Base-by-base conservation (phyloP, 1,140 invertebrate genomes). In the Diploscapter pachys region DNA sequence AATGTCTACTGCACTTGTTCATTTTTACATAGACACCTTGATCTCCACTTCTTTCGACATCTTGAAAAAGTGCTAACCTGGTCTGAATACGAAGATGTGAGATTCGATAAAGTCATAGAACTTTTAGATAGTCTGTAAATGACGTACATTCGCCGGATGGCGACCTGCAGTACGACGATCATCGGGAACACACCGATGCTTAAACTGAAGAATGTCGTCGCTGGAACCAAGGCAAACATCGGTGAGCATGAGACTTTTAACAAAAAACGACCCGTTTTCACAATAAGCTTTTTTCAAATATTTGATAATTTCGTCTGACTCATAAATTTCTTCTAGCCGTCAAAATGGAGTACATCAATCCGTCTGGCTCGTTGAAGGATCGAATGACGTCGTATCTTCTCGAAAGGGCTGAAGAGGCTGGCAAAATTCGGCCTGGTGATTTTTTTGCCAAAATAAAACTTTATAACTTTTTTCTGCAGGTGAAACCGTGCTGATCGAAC, bases 341-440 rank as follows among this genome's bases (percentile, higher is more conserved):
- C 31, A 81, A 81, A 71, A 54, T 78, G 13, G 81, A 82, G 50
- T 81, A 81, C 59, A 59, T 83, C 11, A 82, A 81, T 63, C 81
- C 79, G 4, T 74, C 77, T 2, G 75, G 72, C 51, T 82, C 79
- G 54, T 73, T 81, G 3, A 81, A 81, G 65, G 80, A 81, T 71
- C 80, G 80, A 51, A 67, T 72, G 49, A 73, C 75, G 6, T 66
- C 55, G 9, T 68, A 63, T 49, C 80, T 81, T 72, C 75, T 81
- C 31, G 55, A 65, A 2, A 83, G 80, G 11, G 86, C 86, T 3
- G 86, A 87, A 75, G 65, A 73, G n/a, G 64, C 69, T 3, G 85
- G 86, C 5, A 13, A 50, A 55, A 78, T 87, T 31, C 56, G 31
- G 52, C 52, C 51, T 64, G 6, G 63, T 64, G 57, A 11, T 11